Evolutionary conservation across 2,797 vertebrate species (phyloP).

Genomic region (Leptodactylus fallax): DNA sequence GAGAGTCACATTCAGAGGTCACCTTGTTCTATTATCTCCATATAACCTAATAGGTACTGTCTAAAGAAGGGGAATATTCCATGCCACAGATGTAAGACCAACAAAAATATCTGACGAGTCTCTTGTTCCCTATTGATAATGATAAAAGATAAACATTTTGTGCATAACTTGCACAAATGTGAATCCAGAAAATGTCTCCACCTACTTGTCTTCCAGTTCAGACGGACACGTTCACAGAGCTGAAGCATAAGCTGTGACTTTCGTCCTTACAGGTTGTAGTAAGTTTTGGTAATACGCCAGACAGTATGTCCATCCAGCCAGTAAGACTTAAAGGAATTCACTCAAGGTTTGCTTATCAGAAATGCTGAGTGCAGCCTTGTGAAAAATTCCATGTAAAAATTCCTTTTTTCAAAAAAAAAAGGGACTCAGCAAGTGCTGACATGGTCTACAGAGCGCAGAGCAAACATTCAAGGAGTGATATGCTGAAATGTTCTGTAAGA

Average conservation of each 20-base stretch:
- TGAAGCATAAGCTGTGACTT: not conserved
- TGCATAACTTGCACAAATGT: not conserved
- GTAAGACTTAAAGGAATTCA: constrained; percentile 15
- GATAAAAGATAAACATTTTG: not conserved
- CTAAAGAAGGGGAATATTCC: not conserved
- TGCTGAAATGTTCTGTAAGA: not conserved
- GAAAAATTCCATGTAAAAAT: constrained; percentile 27
- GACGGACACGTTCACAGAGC: not conserved
- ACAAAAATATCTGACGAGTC: not conserved
- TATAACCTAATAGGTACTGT: too few relatives aligned
- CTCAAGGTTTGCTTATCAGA: constrained; percentile 8
- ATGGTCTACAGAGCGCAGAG: not conserved
- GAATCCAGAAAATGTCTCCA: too few relatives aligned
- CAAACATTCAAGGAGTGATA: not conserved
- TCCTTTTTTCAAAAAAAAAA: not conserved
- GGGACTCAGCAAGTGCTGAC: constrained; percentile 17
- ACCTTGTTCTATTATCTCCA: too few relatives aligned
- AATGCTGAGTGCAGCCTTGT: not conserved
- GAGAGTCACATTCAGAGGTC: too few relatives aligned
- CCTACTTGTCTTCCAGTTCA: not conserved
- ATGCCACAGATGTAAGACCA: not conserved
- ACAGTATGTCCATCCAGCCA: not conserved
- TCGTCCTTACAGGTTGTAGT: not conserved
- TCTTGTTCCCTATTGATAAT: not conserved
- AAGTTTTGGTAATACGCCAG: not conserved